Conservation (phyloP, 2,113 vertebrate species). For the Lycaon pictus region DNA sequence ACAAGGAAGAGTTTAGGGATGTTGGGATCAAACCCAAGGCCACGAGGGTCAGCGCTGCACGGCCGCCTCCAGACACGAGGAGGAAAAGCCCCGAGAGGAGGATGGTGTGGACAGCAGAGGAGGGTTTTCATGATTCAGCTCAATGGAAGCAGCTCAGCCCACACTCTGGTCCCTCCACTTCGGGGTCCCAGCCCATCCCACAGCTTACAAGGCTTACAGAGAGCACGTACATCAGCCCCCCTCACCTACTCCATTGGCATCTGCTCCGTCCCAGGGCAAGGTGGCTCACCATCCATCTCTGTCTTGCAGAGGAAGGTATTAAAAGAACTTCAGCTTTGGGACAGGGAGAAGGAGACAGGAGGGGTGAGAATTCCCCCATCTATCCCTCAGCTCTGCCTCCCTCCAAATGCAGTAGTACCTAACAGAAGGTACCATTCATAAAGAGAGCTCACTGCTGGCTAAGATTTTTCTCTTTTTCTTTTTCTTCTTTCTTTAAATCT, state of each 20-base stretch:
- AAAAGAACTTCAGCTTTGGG: not conserved
- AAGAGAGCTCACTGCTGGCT: slow-evolving; percentile 76
- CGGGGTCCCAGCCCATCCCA: not conserved
- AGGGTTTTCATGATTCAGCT: not conserved
- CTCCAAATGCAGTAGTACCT: not conserved
- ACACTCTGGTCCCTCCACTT: rapidly evolving
- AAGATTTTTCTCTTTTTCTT: slow-evolving; percentile 61
- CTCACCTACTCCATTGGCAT: rapidly evolving
- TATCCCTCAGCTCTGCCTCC: slow-evolving; percentile 12
- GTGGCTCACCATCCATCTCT: not conserved
- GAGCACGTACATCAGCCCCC: rapidly evolving
- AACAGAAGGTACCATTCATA: slow-evolving; percentile 68
- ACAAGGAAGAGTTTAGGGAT: not conserved
- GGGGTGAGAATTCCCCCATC: not conserved
- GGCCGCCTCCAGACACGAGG: not conserved
- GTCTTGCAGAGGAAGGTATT: not conserved
- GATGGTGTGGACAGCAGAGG: not conserved
- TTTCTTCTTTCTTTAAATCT: slow-evolving; percentile 82
- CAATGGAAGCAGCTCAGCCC: not conserved
- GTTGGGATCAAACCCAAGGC: not conserved
- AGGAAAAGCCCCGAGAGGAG: not conserved
- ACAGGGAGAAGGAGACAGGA: not conserved
- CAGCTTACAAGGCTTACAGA: rapidly evolving
- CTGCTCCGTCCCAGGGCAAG: not conserved
- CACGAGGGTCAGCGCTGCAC: rapidly evolving